phyloP scores from a whole-genome alignment of 2,113 vertebrate species.

The Litocranius walleri region DNA sequence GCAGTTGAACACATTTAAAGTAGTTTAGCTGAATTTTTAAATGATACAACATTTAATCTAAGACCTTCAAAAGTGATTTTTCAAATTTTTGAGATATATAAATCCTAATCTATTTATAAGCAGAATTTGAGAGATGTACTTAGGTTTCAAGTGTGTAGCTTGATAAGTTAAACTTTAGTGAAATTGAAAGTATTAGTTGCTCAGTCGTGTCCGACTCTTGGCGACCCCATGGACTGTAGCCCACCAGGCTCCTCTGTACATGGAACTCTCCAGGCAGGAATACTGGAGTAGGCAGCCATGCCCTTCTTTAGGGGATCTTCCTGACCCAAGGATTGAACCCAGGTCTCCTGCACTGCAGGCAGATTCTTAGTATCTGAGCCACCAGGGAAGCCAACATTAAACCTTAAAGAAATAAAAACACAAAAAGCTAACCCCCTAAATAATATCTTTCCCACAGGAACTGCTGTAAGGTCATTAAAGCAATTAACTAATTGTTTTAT shows the following conservation, averaged over 20 bases:
- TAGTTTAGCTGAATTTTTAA: background rate
- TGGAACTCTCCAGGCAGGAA: background rate
- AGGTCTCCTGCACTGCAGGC: background rate
- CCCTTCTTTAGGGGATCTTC: background rate
- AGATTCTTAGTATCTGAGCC: background rate
- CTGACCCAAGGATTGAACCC: background rate
- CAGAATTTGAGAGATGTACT: background rate
- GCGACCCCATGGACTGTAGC: background rate
- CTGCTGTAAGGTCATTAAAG: background rate
- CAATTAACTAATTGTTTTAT: background rate
- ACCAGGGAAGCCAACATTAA: background rate
- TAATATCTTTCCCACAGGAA: background rate
- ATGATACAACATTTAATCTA: background rate
- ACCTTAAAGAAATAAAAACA: background rate
- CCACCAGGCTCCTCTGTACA: background rate
- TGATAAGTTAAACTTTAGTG: background rate
- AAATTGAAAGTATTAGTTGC: background rate
- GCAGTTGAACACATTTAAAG: background rate
- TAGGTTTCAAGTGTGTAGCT: background rate
- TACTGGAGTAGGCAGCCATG: background rate
- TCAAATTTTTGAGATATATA: background rate
- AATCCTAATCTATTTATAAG: background rate
- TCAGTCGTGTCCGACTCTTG: background rate
- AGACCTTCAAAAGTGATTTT: background rate
- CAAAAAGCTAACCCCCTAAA: background rate